Percentiles rank a stretch among this genome's conserved stretches.
These are phyloP conservation scores for Prietella phreatophila DNA, from an alignment of 2,113 vertebrate species.

Conservation along the genomic window DNA sequence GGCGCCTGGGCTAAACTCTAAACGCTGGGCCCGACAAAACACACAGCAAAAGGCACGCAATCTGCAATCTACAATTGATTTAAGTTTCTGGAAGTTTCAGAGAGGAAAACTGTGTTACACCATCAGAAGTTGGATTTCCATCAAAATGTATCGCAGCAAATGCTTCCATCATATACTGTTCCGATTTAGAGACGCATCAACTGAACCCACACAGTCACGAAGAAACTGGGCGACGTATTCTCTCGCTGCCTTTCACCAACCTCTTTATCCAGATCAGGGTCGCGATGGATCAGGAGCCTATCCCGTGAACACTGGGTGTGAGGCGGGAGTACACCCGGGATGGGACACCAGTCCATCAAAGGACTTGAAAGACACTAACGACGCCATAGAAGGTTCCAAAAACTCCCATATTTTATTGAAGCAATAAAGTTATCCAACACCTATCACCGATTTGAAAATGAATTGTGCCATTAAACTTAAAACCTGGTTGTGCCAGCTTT, in stretches of 20 bases:
- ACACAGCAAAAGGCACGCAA: not conserved
- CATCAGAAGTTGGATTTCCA: not conserved
- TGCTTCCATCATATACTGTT: not conserved
- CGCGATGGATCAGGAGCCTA: not conserved
- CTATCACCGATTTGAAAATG: no score
- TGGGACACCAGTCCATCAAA: not conserved
- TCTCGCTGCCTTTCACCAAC: not conserved
- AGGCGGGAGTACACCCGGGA: not conserved
- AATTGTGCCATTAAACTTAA: no score
- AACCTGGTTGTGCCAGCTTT: no score
- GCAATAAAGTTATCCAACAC: no score
- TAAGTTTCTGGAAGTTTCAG: not conserved
- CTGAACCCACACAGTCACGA: not conserved
- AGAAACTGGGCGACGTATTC: no score
- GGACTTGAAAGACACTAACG: not conserved
- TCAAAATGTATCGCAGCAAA: not conserved
- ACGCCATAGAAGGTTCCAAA: not conserved
- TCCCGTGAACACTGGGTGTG: not conserved
- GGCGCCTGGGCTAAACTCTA: no score
- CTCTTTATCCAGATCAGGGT: not conserved
- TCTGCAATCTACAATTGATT: not conserved
- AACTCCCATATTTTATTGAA: not conserved
- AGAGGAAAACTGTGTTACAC: not conserved
- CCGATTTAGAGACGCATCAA: not conserved
- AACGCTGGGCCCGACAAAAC: not conserved